Conservation (phyloP, 2,113 vertebrate species). For the Pterocles burchelli region DNA sequence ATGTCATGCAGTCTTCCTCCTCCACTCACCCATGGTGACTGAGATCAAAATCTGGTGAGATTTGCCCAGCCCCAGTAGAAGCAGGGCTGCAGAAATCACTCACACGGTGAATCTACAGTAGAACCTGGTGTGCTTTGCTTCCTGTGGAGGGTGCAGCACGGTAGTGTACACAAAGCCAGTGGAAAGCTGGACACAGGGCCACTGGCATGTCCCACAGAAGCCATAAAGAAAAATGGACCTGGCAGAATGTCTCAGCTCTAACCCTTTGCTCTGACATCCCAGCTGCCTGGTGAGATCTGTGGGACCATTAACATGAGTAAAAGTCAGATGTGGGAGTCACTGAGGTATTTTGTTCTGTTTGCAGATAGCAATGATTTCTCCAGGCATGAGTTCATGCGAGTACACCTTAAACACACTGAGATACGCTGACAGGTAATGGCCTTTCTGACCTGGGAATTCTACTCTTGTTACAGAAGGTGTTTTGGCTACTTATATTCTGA, state of each 20-base stretch:
- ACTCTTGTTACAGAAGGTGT: neutral
- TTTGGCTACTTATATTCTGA: neutral
- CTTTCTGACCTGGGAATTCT: neutral
- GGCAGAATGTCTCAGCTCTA: neutral
- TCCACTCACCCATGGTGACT: neutral
- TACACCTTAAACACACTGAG: conserved; percentile 96
- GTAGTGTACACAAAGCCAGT: neutral
- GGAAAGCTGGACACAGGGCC: neutral
- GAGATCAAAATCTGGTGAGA: neutral
- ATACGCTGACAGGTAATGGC: conserved; percentile 92
- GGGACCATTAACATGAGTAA: neutral
- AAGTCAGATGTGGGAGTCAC: neutral
- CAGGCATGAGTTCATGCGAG: conserved; percentile 92
- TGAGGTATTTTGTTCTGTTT: conserved; percentile 16
- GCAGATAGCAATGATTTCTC: conserved; percentile 98
- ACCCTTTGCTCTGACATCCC: neutral
- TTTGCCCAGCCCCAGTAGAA: neutral
- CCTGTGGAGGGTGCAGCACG: neutral
- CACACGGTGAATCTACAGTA: neutral
- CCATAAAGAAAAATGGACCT: neutral
- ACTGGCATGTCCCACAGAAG: neutral
- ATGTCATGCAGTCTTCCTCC: neutral
- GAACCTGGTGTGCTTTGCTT: neutral
- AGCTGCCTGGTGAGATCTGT: neutral
- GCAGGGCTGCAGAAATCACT: neutral